These are phyloP conservation scores for Chinchilla lanigera DNA, from an alignment of 2,113 vertebrate species.

Conservation along the genomic window DNA sequence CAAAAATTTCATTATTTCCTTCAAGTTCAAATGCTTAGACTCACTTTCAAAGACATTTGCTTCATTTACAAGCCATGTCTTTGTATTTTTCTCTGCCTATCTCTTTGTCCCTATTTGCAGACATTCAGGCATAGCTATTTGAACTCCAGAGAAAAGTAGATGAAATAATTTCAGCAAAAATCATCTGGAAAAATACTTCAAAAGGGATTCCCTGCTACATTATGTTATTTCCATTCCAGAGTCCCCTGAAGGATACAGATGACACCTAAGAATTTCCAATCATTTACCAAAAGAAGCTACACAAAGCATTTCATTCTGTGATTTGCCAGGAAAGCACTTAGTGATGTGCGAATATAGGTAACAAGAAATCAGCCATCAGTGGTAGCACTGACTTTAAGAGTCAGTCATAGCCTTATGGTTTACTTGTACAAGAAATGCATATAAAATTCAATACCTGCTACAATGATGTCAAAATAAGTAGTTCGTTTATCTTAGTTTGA, in stretches of 20 bases:
- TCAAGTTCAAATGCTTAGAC: background rate
- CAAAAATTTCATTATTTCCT: background rate
- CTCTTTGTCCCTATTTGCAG: background rate
- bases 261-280: conserved; percentile 33
- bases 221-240: conserved; percentile 1
- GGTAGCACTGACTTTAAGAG: conserved; percentile 37
- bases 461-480: conserved; percentile 13
- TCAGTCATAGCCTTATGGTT: background rate
- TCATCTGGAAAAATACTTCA: conserved; percentile 33
- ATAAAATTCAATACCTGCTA: conserved; percentile 49
- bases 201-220: conserved; percentile 43
- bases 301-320: conserved; percentile 44
- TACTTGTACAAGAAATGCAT: conserved; percentile 9
- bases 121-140: background rate
- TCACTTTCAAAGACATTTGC: background rate
- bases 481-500: conserved; percentile 54
- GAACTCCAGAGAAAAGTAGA: background rate
- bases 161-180: conserved; percentile 41
- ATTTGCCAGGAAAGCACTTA: conserved; percentile 44
- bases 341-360: background rate
- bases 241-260: background rate
- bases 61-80: background rate
- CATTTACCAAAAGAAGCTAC: conserved; percentile 55
- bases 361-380: conserved; percentile 49
- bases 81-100: background rate